phyloP scores from a whole-genome alignment of 2,888 invertebrate species.

The Pseudanteris insignis region DNA sequence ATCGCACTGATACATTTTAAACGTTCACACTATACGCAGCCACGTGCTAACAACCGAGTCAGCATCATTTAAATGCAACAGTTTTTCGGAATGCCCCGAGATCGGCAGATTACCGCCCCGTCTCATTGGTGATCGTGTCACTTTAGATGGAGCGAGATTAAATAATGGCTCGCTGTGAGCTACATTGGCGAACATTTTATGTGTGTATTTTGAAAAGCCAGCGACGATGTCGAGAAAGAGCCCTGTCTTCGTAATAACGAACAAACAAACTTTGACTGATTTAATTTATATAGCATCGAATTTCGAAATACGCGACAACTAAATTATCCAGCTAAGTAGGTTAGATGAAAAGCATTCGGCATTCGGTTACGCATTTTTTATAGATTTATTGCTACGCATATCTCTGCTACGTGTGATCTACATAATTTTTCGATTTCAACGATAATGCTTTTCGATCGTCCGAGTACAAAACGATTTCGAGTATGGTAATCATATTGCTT shows the following conservation, averaged over 20 bases:
- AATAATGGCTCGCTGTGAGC: constrained; percentile 13
- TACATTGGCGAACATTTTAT: constrained; percentile 13
- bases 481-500: constrained; percentile 27
- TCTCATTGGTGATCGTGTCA: constrained; percentile 19
- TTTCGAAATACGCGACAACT: constrained; percentile 26
- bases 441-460: constrained; percentile 3
- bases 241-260: constrained; percentile 8
- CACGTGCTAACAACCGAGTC: background rate
- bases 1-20: constrained; percentile 5
- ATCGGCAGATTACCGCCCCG: constrained; percentile 15
- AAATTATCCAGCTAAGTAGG: constrained; percentile 30
- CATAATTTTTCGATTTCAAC: constrained; percentile 7
- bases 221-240: constrained; percentile 1
- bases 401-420: constrained; percentile 12
- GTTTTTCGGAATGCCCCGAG: constrained; percentile 13
- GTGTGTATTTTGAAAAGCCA: constrained; percentile 9
- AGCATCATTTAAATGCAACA: constrained; percentile 14
- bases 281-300: constrained; percentile 25
- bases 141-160: constrained; percentile 15
- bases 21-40: background rate
- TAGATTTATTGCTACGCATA: constrained; percentile 39
- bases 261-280: constrained; percentile 21
- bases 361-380: constrained; percentile 8
- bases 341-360: constrained; percentile 1
- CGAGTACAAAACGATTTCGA: constrained; percentile 4